phyloP scores from a whole-genome alignment of 2,797 vertebrate species.

The Parauchenoglanis ngamensis region DNA sequence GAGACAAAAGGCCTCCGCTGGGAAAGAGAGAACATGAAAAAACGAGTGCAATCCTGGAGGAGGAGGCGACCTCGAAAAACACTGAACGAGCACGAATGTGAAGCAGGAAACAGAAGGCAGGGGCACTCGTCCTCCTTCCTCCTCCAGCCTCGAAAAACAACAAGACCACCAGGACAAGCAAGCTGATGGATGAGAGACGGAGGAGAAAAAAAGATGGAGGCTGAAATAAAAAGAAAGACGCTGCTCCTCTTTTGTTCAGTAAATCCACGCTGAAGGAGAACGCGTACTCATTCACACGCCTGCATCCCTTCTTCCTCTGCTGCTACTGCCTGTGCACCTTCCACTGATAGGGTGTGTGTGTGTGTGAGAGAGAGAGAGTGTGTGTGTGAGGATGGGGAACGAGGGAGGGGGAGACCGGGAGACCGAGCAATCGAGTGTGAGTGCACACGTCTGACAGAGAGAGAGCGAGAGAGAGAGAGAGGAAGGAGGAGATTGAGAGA shows the following conservation, averaged over 20 bases:
- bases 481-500: constrained; percentile 17
- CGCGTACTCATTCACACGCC: constrained; percentile 76
- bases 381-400: constrained; percentile 43
- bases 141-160: constrained; percentile 56
- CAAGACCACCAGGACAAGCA: constrained; percentile 36
- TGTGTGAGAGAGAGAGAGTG: constrained; percentile 53
- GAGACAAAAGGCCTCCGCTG: constrained; percentile 79
- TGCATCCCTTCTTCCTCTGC: constrained; percentile 66
- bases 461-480: constrained; percentile 58
- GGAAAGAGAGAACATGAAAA: constrained; percentile 63
- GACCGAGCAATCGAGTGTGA: constrained; percentile 69
- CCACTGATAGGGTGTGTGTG: constrained; percentile 77
- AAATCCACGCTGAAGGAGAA: constrained; percentile 75
- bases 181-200: constrained; percentile 59
- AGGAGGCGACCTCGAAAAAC: constrained; percentile 76
- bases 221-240: constrained; percentile 63
- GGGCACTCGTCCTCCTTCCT: constrained; percentile 55
- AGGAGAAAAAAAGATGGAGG: constrained; percentile 69
- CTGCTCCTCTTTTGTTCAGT: constrained; percentile 71
- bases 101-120: constrained; percentile 61
- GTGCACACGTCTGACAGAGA: constrained; percentile 75
- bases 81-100: constrained; percentile 66
- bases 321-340: constrained; percentile 80
- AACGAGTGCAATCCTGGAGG: constrained; percentile 67
- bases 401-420: constrained; percentile 39